These are phyloP conservation scores for Anhinga anhinga DNA, from an alignment of 2,113 vertebrate genomes.

Conservation along the genomic window DNA sequence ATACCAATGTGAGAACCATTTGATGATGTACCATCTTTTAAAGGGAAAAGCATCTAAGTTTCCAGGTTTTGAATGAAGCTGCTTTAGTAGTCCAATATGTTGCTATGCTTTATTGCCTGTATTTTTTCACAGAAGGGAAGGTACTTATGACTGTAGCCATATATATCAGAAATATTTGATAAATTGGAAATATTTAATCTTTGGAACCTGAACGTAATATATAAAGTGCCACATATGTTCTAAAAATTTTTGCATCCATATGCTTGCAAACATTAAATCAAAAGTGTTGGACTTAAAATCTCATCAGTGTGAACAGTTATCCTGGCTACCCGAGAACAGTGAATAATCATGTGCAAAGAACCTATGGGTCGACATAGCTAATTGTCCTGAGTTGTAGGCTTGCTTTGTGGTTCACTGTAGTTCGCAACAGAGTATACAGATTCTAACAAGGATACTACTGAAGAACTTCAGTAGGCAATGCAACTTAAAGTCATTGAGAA, in stretches of 20 bases:
- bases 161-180: not conserved
- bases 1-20: not conserved
- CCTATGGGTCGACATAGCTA: not conserved
- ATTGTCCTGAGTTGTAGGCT: not conserved
- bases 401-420: not conserved
- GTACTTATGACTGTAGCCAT: not conserved
- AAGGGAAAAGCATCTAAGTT: not conserved
- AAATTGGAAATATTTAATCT: not conserved
- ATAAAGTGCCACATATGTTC: not conserved
- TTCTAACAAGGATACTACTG: not conserved
- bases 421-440: not conserved
- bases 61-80: not conserved
- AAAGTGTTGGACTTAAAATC: not conserved
- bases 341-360: not conserved
- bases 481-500: not conserved
- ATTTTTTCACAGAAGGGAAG: not conserved
- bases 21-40: not conserved
- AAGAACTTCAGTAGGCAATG: not conserved
- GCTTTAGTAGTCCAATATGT: not conserved
- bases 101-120: not conserved
- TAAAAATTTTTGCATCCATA: not conserved
- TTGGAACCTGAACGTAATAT: not conserved
- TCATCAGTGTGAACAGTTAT: not conserved
- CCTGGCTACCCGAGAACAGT: not conserved
- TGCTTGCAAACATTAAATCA: not conserved